These are phyloP conservation scores for Anguilla pacifica DNA, from an alignment of 2,797 vertebrate genomes.

Conservation along the genomic window DNA sequence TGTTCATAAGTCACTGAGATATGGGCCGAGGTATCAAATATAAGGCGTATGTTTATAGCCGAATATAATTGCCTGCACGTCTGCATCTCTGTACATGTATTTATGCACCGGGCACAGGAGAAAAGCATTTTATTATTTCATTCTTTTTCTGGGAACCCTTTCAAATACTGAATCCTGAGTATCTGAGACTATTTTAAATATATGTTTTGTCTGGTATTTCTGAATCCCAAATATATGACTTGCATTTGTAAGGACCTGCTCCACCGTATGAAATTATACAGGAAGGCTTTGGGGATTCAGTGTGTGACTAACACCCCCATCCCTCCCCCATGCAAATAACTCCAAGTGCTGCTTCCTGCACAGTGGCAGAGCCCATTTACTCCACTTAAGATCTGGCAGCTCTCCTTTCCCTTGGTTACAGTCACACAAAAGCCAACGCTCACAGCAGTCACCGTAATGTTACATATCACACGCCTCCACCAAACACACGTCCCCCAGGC, in stretches of 20 bases:
- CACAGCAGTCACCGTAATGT: conserved; percentile 47
- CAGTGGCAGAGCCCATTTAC: conserved; percentile 53
- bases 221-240: neutral
- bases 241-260: neutral
- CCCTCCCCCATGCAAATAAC: conserved; percentile 28
- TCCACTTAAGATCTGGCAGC: conserved; percentile 38
- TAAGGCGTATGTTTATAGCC: neutral
- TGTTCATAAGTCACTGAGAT: conserved; percentile 20
- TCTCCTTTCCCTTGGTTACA: conserved; percentile 45
- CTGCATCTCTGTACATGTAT: neutral
- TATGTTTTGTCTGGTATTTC: neutral
- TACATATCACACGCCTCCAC: conserved; percentile 49
- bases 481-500: conserved; percentile 55
- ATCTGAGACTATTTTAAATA: conserved; percentile 34
- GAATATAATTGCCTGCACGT: neutral
- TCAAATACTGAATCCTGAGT: neutral
- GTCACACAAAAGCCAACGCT: conserved; percentile 48
- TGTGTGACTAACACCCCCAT: conserved; percentile 24
- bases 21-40: neutral
- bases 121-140: neutral
- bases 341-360: conserved; percentile 16
- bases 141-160: neutral
- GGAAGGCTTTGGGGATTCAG: neutral
- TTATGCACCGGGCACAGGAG: neutral
- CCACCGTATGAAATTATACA: neutral